These are phyloP conservation scores for Paradisaea rubra DNA, from an alignment of 2,113 vertebrate genomes.

Conservation along the genomic window DNA sequence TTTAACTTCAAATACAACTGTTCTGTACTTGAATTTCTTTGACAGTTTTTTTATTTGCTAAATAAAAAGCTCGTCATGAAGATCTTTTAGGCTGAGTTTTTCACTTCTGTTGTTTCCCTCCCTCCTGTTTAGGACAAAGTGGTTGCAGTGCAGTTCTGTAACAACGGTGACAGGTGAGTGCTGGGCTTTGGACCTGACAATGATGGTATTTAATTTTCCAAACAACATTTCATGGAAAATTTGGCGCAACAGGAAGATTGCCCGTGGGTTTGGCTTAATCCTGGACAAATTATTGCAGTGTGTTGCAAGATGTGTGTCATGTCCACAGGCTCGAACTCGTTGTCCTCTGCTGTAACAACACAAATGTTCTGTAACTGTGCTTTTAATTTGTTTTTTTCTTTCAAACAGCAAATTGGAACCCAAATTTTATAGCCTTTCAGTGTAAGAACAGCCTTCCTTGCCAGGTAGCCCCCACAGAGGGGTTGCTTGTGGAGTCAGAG, in stretches of 20 bases:
- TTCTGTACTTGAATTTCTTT: neutral
- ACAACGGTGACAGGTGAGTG: slow-evolving; percentile 91
- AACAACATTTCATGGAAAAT: neutral
- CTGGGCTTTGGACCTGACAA: neutral
- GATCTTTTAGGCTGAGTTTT: neutral
- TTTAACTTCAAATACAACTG: neutral
- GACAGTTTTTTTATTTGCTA: rapidly evolving
- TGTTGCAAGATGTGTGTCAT: neutral
- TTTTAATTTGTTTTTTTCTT: neutral
- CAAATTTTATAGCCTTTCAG: neutral
- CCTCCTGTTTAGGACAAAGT: slow-evolving; percentile 86
- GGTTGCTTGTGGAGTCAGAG: neutral
- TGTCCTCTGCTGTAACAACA: neutral
- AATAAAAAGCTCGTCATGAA: neutral
- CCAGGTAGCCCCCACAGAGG: neutral
- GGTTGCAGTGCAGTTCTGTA: slow-evolving; percentile 94
- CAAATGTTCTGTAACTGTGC: neutral
- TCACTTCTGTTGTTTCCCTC: neutral
- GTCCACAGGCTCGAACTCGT: neutral
- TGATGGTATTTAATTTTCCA: neutral
- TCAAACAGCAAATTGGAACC: neutral
- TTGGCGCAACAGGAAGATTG: neutral
- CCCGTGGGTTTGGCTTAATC: neutral
- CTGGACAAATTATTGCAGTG: neutral
- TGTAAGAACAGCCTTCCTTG: neutral